These are phyloP conservation scores for Xiphorhynchus elegans DNA, from an alignment of 2,113 vertebrate species.

Conservation along the genomic window DNA sequence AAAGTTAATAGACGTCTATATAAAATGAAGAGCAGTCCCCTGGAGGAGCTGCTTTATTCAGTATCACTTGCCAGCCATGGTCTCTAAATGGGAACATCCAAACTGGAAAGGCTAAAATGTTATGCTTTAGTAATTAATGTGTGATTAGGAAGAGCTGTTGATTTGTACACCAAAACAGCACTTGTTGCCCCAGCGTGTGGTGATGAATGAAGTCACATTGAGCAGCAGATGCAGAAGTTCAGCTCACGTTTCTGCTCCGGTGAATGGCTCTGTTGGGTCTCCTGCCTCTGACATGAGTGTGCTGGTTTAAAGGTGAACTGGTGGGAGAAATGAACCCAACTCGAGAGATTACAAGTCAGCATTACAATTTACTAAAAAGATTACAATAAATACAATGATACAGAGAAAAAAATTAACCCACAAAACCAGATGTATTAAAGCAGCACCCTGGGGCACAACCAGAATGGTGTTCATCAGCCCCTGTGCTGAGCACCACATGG, in stretches of 20 bases:
- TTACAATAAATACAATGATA: no score
- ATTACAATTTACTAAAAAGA: no score
- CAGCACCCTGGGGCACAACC: no score
- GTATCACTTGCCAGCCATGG: neutral
- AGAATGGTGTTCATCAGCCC: no score
- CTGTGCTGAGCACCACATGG: no score
- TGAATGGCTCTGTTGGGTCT: neutral
- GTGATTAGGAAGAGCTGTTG: neutral
- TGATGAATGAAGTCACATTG: neutral
- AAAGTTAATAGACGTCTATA: neutral
- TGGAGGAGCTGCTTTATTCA: neutral
- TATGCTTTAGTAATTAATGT: neutral
- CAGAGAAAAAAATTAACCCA: no score
- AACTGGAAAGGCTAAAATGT: neutral
- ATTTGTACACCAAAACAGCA: neutral
- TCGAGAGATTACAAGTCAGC: no score
- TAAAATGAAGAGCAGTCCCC: neutral
- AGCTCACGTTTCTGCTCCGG: fast-evolving
- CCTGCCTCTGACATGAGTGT: neutral
- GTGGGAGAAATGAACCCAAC: no score
- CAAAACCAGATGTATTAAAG: no score
- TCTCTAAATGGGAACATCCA: neutral
- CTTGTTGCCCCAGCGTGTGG: neutral
- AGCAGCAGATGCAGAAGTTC: neutral
- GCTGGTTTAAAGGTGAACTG: no score